Evolutionary conservation across 2,797 vertebrate genomes (phyloP).

Genomic region (Knipowitschia caucasica): DNA sequence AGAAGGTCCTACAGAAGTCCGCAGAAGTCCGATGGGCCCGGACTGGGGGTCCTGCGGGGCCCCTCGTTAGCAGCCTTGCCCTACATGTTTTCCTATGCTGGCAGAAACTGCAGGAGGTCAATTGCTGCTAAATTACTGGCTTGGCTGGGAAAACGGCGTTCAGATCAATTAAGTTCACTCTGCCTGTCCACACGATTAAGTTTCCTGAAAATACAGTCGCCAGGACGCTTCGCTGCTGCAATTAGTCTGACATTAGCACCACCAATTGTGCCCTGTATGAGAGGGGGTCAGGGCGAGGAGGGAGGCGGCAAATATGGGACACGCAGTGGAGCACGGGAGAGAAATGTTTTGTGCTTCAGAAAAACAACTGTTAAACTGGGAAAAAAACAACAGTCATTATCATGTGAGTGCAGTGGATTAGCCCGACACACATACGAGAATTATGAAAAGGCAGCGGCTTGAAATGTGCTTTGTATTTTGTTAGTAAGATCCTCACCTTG

Average conservation of each 20-base stretch:
- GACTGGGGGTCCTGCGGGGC: conserved; percentile 58
- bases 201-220: conserved; percentile 73
- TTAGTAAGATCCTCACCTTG: too few relatives aligned
- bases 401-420: neutral
- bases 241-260: conserved; percentile 75
- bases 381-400: neutral
- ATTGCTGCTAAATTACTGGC: conserved; percentile 79
- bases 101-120: conserved; percentile 79
- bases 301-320: conserved; percentile 18
- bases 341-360: conserved; percentile 7
- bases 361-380: neutral
- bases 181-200: conserved; percentile 75
- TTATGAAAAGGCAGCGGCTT: too few relatives aligned
- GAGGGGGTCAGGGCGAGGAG: conserved; percentile 23
- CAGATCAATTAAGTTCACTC: conserved; percentile 82
- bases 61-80: conserved; percentile 72
- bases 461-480: too few relatives aligned
- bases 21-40: conserved; percentile 42
- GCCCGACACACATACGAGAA: too few relatives aligned
- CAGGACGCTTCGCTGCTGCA: conserved; percentile 69
- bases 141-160: conserved; percentile 79
- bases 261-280: conserved; percentile 52
- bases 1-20: too few relatives aligned
- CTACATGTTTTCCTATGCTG: conserved; percentile 77
- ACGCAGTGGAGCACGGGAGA: conserved; percentile 39